Base-by-base conservation (phyloP, 2,888 invertebrate genomes). In the Chrysopilus asiliformis region DNA sequence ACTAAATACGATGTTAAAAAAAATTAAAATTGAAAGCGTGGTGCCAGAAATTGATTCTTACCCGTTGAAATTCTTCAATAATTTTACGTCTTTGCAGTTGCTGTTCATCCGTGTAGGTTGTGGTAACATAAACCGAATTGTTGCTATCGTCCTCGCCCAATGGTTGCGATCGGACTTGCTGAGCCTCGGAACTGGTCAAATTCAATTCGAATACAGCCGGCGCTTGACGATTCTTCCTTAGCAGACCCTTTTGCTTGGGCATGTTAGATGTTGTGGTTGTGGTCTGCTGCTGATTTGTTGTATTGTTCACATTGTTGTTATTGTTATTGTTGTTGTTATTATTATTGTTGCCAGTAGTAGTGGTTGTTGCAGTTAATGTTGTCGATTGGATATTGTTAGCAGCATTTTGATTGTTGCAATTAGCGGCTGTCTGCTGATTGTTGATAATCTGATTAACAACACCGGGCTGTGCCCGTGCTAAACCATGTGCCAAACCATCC, bases 91-190 rank as follows among this genome's bases (percentile, higher is more conserved):
- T 50, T 22, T 59, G 47, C 34, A 55, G 51, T n/a, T 49, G 45
- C 36, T 48, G 47, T 12, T 47, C 45, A 18, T 39, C 50, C 28
- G 38, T 38, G 19, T 29, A 30, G 18, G 44, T 17, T 30, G 34
- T 31, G 20, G 42, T 35, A 27, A 42, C 36, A 26, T 34, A 39
- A n/a, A 38, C 17, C 15, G 38, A 37, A 34, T 18, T 48, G n/a
- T n/a, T n/a, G 17, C 46, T 44, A 40, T 57, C 62, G 45, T 65
- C 64, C 40, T 64, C 64, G 2, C 64, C 64, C 38, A 63, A 49
- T 3, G 64, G 64, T 45, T 68, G 69, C 13, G 68, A 66, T 29
- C 71, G 64, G 25, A 66, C 60, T 45, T 56, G 48, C 33, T 51
- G 47, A 34, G 45, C 51, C 32, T 49, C 45, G 14, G 53, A 49